Percentiles rank a stretch among this genome's conserved stretches.
Evolutionary conservation across 1,140 invertebrate species (phyloP).

Genomic region (Gryllus bimaculatus): DNA sequence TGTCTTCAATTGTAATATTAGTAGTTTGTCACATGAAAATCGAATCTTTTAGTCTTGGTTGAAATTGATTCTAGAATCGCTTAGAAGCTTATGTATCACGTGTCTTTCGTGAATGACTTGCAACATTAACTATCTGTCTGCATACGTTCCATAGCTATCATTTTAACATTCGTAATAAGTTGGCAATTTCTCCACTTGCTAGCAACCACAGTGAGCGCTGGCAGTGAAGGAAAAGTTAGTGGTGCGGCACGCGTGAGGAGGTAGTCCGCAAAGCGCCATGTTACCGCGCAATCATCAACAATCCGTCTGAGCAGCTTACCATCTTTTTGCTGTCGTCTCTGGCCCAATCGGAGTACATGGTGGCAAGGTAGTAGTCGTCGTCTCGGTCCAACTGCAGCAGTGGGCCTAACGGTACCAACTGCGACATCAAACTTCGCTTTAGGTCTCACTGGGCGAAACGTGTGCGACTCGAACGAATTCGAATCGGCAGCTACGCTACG

Average conservation of each 20-base stretch:
- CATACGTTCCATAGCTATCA: too few relatives aligned
- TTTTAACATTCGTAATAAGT: neutral
- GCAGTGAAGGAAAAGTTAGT: too few relatives aligned
- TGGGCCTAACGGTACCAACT: constrained; percentile 10
- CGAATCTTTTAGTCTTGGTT: too few relatives aligned
- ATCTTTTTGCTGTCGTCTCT: constrained; percentile 12
- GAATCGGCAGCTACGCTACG: neutral
- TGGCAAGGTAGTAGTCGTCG: constrained; percentile 4
- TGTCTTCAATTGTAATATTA: too few relatives aligned
- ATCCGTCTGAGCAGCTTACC: neutral
- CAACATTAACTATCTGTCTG: too few relatives aligned
- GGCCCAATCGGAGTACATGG: constrained; percentile 10
- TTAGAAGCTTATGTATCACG: too few relatives aligned
- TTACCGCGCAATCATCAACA: neutral
- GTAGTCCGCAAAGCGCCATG: neutral
- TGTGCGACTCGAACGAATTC: neutral
- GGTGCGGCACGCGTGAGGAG: neutral
- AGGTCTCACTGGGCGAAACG: neutral
- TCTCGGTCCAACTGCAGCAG: constrained; percentile 5
- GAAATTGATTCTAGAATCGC: too few relatives aligned
- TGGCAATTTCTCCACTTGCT: neutral
- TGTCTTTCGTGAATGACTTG: too few relatives aligned
- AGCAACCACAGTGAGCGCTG: neutral
- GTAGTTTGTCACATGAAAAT: too few relatives aligned
- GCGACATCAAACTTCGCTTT: constrained; percentile 8